phyloP scores from a whole-genome alignment of 2,797 vertebrate species.

The Botia almorhae region DNA sequence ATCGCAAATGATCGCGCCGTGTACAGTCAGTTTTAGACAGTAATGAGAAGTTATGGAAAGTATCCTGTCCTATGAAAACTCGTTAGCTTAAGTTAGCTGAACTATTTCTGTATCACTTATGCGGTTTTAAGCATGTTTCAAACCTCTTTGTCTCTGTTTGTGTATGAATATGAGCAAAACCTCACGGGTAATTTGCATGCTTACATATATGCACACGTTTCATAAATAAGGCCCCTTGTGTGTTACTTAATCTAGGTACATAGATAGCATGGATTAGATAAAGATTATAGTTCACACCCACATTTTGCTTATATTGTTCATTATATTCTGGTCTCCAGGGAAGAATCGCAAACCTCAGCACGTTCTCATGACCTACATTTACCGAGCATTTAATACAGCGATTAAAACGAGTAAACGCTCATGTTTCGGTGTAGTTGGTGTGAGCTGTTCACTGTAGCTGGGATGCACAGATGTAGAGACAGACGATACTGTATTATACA shows the following conservation, averaged over 20 bases:
- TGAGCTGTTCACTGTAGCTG: slow-evolving; percentile 40
- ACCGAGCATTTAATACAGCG: background rate
- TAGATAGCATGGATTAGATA: background rate
- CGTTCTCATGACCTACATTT: slow-evolving; percentile 32
- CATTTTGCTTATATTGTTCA: slow-evolving; percentile 37
- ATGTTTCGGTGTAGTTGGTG: slow-evolving; percentile 19
- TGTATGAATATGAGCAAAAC: background rate
- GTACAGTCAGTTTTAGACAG: background rate
- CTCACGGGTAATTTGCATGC: background rate
- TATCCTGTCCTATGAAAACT: too few relatives aligned
- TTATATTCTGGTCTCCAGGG: slow-evolving; percentile 31
- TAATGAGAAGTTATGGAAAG: background rate
- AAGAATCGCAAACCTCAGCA: slow-evolving; percentile 15
- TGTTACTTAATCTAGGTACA: background rate
- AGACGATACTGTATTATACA: slow-evolving; percentile 22
- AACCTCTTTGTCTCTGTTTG: too few relatives aligned
- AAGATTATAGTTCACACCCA: background rate
- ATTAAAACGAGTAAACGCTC: slow-evolving; percentile 26
- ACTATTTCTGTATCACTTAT: too few relatives aligned
- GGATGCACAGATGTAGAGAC: slow-evolving; percentile 50
- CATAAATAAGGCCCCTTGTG: background rate
- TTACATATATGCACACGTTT: background rate
- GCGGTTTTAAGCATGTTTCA: too few relatives aligned
- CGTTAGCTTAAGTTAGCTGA: too few relatives aligned
- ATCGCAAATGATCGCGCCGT: background rate